Conservation (phyloP, 2,113 vertebrate species). For the Cathartes aura region DNA sequence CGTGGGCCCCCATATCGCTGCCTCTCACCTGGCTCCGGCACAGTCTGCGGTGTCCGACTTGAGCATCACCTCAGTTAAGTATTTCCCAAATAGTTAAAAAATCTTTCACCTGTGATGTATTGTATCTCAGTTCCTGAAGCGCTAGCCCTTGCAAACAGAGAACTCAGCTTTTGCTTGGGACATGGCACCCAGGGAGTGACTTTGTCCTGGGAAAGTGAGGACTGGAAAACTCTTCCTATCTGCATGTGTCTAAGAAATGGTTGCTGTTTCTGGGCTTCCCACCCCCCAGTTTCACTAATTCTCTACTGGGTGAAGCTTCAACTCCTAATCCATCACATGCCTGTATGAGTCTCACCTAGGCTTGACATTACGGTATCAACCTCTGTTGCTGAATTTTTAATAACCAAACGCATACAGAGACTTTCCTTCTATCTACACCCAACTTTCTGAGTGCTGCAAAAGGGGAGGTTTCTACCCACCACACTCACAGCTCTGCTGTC, state of each 20-base stretch:
- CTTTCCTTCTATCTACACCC: neutral
- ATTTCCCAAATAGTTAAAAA: neutral
- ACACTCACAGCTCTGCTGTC: neutral
- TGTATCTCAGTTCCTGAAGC: neutral
- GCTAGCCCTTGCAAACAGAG: neutral
- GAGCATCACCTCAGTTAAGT: neutral
- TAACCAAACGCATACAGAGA: neutral
- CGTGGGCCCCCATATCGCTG: fast-evolving
- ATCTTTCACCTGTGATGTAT: neutral
- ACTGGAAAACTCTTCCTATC: neutral
- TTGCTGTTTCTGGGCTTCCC: neutral
- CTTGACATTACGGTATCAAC: neutral
- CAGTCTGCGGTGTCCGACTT: fast-evolving
- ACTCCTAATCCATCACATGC: neutral
- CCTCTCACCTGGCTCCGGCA: neutral
- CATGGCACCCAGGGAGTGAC: neutral
- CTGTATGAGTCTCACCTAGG: neutral
- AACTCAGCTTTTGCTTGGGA: neutral
- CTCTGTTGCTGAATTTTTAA: neutral
- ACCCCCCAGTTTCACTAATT: neutral
- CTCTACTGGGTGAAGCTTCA: neutral
- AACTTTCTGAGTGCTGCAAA: neutral
- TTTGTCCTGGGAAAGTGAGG: neutral
- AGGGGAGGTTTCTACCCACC: neutral
- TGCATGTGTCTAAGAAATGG: neutral